phyloP scores from a whole-genome alignment of 2,888 invertebrate genomes.

The Agrochola circellaris region DNA sequence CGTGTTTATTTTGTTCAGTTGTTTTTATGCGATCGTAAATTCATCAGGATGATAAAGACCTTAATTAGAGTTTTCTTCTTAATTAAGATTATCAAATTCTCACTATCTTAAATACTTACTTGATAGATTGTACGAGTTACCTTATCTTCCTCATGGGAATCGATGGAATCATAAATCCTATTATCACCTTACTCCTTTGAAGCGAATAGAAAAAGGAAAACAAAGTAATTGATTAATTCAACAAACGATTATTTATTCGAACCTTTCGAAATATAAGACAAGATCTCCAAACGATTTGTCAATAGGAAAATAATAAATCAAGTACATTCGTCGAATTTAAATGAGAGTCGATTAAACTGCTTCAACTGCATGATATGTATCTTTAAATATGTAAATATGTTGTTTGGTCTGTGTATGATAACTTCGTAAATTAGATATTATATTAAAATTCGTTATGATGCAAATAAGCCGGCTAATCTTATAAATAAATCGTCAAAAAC shows the following conservation, averaged over 20 bases:
- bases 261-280: slow-evolving; percentile 61
- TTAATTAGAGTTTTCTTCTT: slow-evolving; percentile 12
- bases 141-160: slow-evolving; percentile 42
- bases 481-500: slow-evolving; percentile 35
- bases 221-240: slow-evolving; percentile 62
- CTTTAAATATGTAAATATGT: slow-evolving; percentile 62
- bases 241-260: slow-evolving; percentile 45
- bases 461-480: slow-evolving; percentile 27
- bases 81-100: slow-evolving; percentile 41
- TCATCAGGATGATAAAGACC: slow-evolving; percentile 10
- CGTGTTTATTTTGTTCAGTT: not conserved
- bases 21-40: slow-evolving; percentile 7
- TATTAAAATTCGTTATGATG: slow-evolving; percentile 52
- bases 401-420: slow-evolving; percentile 53
- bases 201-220: slow-evolving; percentile 41
- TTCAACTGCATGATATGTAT: slow-evolving; percentile 62
- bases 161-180: slow-evolving; percentile 57
- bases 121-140: slow-evolving; percentile 42
- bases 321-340: slow-evolving; percentile 65
- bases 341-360: slow-evolving; percentile 63
- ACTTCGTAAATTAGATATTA: slow-evolving; percentile 53
- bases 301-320: slow-evolving; percentile 68
- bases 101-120: slow-evolving; percentile 40
- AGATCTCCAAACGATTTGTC: slow-evolving; percentile 68
- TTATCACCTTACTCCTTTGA: slow-evolving; percentile 56